phyloP scores from a whole-genome alignment of 2,888 invertebrate species.

The Neria commutata region DNA sequence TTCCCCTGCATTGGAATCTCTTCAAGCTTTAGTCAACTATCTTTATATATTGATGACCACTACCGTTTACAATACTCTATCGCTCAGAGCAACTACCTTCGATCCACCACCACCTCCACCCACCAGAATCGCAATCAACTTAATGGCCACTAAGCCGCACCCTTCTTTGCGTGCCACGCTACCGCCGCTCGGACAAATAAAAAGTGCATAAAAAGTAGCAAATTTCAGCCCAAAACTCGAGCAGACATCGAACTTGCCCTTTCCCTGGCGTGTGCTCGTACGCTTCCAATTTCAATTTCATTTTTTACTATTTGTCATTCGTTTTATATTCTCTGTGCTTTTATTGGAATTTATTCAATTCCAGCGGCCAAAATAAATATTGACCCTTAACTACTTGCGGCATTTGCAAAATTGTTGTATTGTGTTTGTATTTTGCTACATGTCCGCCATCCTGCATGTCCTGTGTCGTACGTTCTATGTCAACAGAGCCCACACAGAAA shows the following conservation, averaged over 20 bases:
- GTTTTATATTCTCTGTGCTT: neutral
- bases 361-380: neutral
- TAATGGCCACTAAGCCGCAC: neutral
- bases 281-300: neutral
- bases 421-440: no score
- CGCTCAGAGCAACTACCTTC: no score
- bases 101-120: no score
- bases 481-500: neutral
- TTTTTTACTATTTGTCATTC: no score
- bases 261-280: no score
- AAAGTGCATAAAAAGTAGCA: conserved; percentile 8
- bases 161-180: neutral
- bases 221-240: neutral
- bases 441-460: no score
- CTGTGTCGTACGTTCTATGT: neutral
- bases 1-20: no score
- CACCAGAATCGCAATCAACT: no score
- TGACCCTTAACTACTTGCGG: neutral
- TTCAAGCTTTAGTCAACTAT: no score
- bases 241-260: neutral
- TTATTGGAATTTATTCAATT: neutral
- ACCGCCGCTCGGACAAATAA: conserved; percentile 1
- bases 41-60: no score
- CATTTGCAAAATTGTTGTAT: conserved; percentile 1
- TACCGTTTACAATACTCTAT: no score